Evolutionary conservation across 2,888 invertebrate species (phyloP).

Genomic region (Cheilosia grossa): DNA sequence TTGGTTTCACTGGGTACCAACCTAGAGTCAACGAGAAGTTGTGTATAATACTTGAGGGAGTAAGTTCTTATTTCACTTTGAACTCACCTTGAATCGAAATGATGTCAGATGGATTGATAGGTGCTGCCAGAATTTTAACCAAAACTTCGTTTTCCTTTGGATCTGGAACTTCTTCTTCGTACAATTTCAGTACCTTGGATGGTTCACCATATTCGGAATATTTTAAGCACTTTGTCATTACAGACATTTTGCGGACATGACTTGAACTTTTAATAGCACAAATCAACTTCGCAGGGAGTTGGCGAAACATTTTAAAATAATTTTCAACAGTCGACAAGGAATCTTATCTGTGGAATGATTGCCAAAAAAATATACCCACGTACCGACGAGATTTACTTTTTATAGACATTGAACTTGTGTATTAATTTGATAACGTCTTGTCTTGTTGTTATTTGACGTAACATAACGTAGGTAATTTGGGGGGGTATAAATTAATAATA

Average conservation of each 20-base stretch:
- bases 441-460: constrained; percentile 11
- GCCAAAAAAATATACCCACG: neutral
- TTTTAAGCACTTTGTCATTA: constrained; percentile 85
- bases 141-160: constrained; percentile 88
- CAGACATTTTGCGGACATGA: constrained; percentile 77
- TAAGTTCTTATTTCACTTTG: neutral
- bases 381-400: neutral
- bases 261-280: neutral
- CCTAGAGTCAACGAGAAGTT: constrained; percentile 77
- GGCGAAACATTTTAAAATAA: constrained; percentile 37
- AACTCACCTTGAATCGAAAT: constrained; percentile 95
- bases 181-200: constrained; percentile 88
- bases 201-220: constrained; percentile 94
- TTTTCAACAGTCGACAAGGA: neutral
- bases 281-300: neutral
- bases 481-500: neutral
- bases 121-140: constrained; percentile 93
- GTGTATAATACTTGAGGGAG: constrained; percentile 77
- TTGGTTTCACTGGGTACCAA: constrained; percentile 90
- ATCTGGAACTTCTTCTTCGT: constrained; percentile 84
- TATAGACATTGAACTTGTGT: constrained; percentile 23
- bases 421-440: constrained; percentile 13
- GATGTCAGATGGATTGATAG: constrained; percentile 98
- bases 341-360: neutral
- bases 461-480: constrained; percentile 12